Evolutionary conservation across 37 sponge, comb jelly and placozoan genomes (phyloP), one percentile per base, ranked within the genome.

Genomic region (Tethya wilhelma): DNA sequence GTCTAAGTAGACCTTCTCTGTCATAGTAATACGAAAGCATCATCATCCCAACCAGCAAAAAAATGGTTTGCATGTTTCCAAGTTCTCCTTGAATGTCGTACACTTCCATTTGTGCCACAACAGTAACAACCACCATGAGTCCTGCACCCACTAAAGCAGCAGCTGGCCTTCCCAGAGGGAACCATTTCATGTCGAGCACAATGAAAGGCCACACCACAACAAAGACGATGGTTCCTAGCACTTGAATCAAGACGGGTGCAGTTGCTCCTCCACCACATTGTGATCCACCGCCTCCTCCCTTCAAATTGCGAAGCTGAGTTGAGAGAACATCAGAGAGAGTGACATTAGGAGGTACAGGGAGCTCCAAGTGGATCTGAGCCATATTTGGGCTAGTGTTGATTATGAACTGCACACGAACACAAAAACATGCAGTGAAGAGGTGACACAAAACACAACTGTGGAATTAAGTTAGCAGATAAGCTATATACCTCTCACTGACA

Each of bases 31-130:
- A 87, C 2, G 91, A 87, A 46, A 94, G 66, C 74, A 94, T 74
- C 95, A 94, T 94, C 95, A 94, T 94, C 2, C 95, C 95, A 5
- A 94, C 74, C 56, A 94, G 79, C 41, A 94, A 83, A 44, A 83
- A 94, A 2, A 94, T 86, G 1, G 95, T 94, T 69, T 87, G 85
- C 56, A 94, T 74, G 44, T 90, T 83, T 12, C 79, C 92, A 25
- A 78, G 37, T 31, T 76, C 85, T 29, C 73, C 73, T 30, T 84
- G 75, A 19, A 94, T 69, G 26, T 83, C 74, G 66, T 84, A 90
- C 53, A 87, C 91, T 2, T 90, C 91, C 5, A 46, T 56, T 69
- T 94, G 95, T 0, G 81, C 56, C 40, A 90, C 78, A 19, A 90
- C 82, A 36, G 64, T 20, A 38, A 84, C 66, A 34, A 94, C 36